A percentile compares a stretch with the other conserved stretches of the same genome.
Conservation (phyloP, 2,888 invertebrate species). For the Chironomus tentans region DNA sequence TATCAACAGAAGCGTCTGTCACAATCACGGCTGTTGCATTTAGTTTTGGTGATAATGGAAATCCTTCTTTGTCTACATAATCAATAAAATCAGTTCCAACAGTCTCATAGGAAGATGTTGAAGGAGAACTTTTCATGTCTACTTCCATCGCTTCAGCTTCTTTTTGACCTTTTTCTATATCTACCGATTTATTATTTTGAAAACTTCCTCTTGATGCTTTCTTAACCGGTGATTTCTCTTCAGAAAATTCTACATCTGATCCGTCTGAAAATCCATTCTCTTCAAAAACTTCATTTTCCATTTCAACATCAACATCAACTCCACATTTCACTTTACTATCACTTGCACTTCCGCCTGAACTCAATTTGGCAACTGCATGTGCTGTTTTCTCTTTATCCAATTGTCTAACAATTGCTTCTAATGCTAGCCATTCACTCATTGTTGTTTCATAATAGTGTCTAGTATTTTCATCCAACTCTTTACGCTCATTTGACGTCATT, state of each 20-base stretch:
- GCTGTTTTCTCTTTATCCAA: constrained; percentile 75
- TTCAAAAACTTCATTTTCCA: constrained; percentile 48
- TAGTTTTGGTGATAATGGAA: constrained; percentile 35
- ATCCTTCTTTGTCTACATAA: constrained; percentile 31
- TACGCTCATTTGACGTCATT: constrained; percentile 55
- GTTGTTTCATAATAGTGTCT: constrained; percentile 76
- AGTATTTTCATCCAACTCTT: constrained; percentile 55
- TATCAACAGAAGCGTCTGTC: constrained; percentile 62
- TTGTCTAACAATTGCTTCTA: constrained; percentile 83
- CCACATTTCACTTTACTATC: constrained; percentile 43
- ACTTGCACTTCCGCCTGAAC: constrained; percentile 50
- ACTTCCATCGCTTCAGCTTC: neutral
- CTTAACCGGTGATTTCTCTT: constrained; percentile 32
- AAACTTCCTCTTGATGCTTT: neutral
- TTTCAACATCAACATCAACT: constrained; percentile 45
- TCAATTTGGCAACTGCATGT: constrained; percentile 75
- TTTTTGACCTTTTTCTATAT: no score
- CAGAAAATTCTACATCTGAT: constrained; percentile 43
- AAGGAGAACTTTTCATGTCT: constrained; percentile 36
- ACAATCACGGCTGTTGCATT: constrained; percentile 58
- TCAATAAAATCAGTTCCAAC: constrained; percentile 42
- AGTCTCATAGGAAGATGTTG: constrained; percentile 41
- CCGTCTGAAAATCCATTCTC: constrained; percentile 47
- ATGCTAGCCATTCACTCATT: constrained; percentile 92
- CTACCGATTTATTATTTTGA: no score